A percentile compares a stretch with the other conserved stretches of the same genome.
These are phyloP conservation scores for Hydropsyche tenuis DNA, from an alignment of 1,140 invertebrate genomes.

Conservation along the genomic window DNA sequence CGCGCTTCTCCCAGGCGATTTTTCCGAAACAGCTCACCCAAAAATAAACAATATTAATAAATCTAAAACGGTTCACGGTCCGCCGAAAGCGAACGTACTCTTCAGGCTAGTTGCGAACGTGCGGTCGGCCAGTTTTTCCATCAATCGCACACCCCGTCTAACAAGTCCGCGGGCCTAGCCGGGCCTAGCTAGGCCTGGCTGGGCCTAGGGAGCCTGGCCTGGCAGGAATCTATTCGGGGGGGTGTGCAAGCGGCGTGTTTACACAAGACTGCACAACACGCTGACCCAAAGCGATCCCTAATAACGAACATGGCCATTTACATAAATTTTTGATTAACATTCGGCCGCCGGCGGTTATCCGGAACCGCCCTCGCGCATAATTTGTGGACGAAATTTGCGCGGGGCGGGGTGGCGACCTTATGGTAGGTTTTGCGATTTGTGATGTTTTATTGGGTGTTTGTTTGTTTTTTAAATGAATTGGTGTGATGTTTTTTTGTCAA, in stretches of 20 bases:
- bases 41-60: too few relatives aligned
- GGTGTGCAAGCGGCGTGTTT: conserved; percentile 39
- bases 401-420: background rate
- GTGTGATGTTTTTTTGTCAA: too few relatives aligned
- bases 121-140: background rate
- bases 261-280: conserved; percentile 43
- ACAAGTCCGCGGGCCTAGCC: background rate
- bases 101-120: too few relatives aligned
- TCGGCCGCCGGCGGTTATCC: conserved; percentile 26
- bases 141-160: conserved; percentile 22
- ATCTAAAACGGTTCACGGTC: too few relatives aligned
- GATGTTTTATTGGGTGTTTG: too few relatives aligned
- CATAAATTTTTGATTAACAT: conserved; percentile 42
- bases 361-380: conserved; percentile 5
- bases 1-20: too few relatives aligned
- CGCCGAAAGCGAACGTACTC: too few relatives aligned
- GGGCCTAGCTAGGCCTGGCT: too few relatives aligned
- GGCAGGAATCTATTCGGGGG: conserved; percentile 23
- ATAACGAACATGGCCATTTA: conserved; percentile 44
- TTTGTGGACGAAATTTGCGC: conserved; percentile 26
- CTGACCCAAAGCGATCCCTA: conserved; percentile 43
- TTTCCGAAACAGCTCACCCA: too few relatives aligned
- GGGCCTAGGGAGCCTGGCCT: too few relatives aligned
- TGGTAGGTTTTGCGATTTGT: too few relatives aligned
- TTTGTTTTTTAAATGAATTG: too few relatives aligned